Percentiles rank a stretch among this genome's conserved stretches.
Evolutionary conservation across 2,797 vertebrate species (phyloP).

Genomic region (Crotalus adamanteus): DNA sequence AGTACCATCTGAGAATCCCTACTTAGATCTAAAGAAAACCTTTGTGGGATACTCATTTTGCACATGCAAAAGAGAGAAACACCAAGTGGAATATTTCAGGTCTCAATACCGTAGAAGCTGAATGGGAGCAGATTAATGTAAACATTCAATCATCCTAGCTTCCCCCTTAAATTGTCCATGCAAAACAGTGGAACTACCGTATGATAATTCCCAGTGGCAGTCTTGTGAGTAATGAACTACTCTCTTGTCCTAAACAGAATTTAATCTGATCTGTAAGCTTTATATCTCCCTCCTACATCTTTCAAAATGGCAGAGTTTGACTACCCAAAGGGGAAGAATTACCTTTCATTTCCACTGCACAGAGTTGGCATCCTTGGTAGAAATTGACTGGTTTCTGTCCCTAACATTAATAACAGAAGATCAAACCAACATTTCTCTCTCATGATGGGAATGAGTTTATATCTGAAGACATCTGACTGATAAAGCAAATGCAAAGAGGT

Average conservation of each 20-base stretch:
- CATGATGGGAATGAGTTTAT: background rate
- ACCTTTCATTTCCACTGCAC: conserved; percentile 1
- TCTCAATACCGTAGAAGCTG: no score
- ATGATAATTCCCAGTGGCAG: background rate
- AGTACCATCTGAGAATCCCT: background rate
- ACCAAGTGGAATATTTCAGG: background rate
- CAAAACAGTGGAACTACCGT: background rate
- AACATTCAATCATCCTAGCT: background rate
- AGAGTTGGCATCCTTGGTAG: background rate
- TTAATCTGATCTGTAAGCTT: conserved; percentile 5
- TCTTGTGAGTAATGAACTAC: background rate
- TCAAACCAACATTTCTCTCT: background rate
- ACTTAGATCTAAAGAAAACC: background rate
- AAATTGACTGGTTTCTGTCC: background rate
- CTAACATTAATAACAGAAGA: background rate
- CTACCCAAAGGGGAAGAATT: conserved; percentile 20
- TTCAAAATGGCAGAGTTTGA: conserved; percentile 8
- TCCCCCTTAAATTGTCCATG: no score
- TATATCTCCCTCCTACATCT: background rate
- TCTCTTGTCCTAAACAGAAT: background rate
- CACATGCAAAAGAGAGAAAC: background rate
- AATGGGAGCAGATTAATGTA: background rate
- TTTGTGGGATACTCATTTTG: background rate
- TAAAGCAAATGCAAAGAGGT: background rate
- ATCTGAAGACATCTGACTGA: background rate